Conservation (phyloP, 1,140 invertebrate species). For the Hyles euphorbiae region DNA sequence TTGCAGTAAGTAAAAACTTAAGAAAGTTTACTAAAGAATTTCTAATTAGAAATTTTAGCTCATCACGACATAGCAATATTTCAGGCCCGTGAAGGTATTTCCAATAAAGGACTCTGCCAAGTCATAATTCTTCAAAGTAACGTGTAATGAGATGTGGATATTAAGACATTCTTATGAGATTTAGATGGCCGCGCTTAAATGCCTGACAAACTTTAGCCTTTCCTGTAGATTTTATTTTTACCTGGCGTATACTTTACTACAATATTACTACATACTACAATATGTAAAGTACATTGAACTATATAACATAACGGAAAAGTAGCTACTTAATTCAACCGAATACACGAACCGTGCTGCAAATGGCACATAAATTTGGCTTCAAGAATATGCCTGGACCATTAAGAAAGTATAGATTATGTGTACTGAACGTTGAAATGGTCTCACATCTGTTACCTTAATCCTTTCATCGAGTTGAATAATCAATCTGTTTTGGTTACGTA, state of each 20-base stretch:
- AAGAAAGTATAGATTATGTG: constrained; percentile 58
- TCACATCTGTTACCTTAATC: constrained; percentile 16
- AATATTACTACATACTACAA: too few relatives aligned
- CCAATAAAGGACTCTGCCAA: constrained; percentile 75
- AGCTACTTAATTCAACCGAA: constrained; percentile 42
- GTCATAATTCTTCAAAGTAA: constrained; percentile 75
- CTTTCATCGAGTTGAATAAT: too few relatives aligned
- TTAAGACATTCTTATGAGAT: constrained; percentile 68
- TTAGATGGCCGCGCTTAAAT: constrained; percentile 30
- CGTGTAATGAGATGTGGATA: constrained; percentile 73
- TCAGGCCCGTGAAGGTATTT: constrained; percentile 73
- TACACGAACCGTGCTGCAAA: constrained; percentile 49
- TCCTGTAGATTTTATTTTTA: too few relatives aligned
- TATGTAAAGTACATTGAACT: too few relatives aligned
- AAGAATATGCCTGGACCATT: constrained; percentile 52
- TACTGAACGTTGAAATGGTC: constrained; percentile 37
- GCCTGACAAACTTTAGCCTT: constrained; percentile 4
- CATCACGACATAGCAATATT: constrained; percentile 74
- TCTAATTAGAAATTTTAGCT: constrained; percentile 74
- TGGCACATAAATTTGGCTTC: constrained; percentile 58
- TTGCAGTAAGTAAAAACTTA: constrained; percentile 70
- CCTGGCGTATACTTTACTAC: too few relatives aligned
- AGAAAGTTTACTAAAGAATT: constrained; percentile 72
- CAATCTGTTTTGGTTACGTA: too few relatives aligned
- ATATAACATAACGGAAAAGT: constrained; percentile 34